Conservation (phyloP, 2,113 vertebrate species). For the Saimiri boliviensis region DNA sequence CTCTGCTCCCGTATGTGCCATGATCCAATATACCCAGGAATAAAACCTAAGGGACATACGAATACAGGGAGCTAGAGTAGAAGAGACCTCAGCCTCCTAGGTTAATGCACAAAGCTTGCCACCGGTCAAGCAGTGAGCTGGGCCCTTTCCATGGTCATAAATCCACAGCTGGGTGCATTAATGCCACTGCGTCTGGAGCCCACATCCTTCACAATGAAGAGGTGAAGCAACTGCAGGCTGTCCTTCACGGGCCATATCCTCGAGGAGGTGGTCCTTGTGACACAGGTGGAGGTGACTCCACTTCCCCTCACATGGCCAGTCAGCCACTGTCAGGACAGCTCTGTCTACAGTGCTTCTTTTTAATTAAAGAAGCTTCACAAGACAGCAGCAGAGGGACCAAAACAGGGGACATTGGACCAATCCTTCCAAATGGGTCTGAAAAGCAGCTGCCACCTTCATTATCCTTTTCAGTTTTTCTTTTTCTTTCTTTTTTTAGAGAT, state of each 20-base stretch:
- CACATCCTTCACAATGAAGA: not conserved
- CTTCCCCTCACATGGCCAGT: not conserved
- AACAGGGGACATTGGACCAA: not conserved
- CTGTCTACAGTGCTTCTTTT: not conserved
- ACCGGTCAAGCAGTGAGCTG: not conserved
- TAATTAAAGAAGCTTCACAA: not conserved
- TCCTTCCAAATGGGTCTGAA: not conserved
- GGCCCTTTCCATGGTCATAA: not conserved
- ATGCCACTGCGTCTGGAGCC: not conserved
- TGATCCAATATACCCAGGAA: not conserved
- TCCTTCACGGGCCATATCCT: not conserved
- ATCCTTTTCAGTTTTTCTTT: not conserved
- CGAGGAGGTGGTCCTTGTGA: not conserved
- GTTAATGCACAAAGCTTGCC: not conserved
- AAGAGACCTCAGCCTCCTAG: not conserved
- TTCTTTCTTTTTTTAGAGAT: too few species aligned
- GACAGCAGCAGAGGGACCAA: not conserved
- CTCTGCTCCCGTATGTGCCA: not conserved
- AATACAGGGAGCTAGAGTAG: not conserved
- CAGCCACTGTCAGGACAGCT: not conserved
- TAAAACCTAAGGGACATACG: not conserved
- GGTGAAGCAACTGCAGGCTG: not conserved
- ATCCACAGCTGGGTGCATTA: not conserved
- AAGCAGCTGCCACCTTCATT: not conserved
- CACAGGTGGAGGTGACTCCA: not conserved